Conservation (phyloP, 2,797 vertebrate species). For the Ptychobarbus kaznakovi region DNA sequence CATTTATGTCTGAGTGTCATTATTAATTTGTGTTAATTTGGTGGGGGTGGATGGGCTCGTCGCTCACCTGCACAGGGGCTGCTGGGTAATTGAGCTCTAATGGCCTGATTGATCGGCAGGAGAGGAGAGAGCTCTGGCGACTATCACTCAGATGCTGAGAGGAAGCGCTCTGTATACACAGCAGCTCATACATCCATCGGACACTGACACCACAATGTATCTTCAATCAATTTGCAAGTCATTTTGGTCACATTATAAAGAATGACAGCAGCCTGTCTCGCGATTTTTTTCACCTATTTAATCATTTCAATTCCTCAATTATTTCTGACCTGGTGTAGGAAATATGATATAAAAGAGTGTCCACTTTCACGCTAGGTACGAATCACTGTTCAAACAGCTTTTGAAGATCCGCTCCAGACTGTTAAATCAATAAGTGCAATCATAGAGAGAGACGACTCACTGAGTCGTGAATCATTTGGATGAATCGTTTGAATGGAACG, state of each 20-base stretch:
- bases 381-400: conserved; percentile 70
- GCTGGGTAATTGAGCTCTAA: conserved; percentile 85
- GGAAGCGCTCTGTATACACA: conserved; percentile 14
- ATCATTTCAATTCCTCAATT: conserved; percentile 9
- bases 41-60: conserved; percentile 69
- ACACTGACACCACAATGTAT: conserved; percentile 28
- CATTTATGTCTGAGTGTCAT: conserved; percentile 86
- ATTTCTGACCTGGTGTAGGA: background rate
- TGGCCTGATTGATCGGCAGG: conserved; percentile 83
- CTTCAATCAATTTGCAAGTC: conserved; percentile 31
- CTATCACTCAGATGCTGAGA: conserved; percentile 23
- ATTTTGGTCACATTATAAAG: conserved; percentile 9
- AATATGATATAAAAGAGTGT: background rate
- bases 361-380: background rate
- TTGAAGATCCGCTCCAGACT: conserved; percentile 28
- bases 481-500: conserved; percentile 49
- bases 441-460: conserved; percentile 41
- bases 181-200: conserved; percentile 12
- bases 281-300: conserved; percentile 3
- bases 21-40: conserved; percentile 87
- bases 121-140: conserved; percentile 40
- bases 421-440: conserved; percentile 56
- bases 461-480: conserved; percentile 54
- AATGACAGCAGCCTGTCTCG: background rate
- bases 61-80: conserved; percentile 80